These are phyloP conservation scores for Stenchaetothrips biformis DNA, from an alignment of 2,888 invertebrate genomes.

Conservation along the genomic window DNA sequence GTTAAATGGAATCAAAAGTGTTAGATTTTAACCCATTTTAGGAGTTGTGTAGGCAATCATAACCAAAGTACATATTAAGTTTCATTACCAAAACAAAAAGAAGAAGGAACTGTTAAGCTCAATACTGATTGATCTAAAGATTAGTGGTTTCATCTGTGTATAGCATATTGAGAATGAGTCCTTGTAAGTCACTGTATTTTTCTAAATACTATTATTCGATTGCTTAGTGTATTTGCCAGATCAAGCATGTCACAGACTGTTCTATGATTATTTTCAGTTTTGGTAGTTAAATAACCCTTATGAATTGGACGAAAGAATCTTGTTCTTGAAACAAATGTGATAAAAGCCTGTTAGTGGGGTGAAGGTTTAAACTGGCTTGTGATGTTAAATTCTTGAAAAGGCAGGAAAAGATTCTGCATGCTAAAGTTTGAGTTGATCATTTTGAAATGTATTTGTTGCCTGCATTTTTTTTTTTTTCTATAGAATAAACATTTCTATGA, in stretches of 20 bases:
- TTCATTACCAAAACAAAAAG: too few species aligned
- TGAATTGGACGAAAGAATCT: neutral
- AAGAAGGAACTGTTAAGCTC: too few species aligned
- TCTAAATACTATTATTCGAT: too few species aligned
- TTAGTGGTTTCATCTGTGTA: too few species aligned
- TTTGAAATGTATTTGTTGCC: neutral
- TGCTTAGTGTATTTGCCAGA: neutral
- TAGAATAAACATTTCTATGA: neutral
- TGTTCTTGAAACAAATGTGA: slow-evolving; percentile 10
- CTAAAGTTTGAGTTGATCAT: neutral
- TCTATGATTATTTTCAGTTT: neutral
- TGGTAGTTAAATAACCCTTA: neutral
- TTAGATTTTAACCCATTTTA: too few species aligned
- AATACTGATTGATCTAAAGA: too few species aligned
- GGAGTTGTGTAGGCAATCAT: too few species aligned
- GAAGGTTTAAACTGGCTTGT: neutral
- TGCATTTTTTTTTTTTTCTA: neutral
- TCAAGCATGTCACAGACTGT: neutral
- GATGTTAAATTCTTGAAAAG: neutral
- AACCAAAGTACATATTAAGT: too few species aligned
- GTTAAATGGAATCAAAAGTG: neutral
- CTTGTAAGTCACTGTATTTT: too few species aligned
- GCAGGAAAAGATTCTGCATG: slow-evolving; percentile 1
- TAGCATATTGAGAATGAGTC: too few species aligned
- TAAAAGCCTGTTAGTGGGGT: neutral